Evolutionary conservation across 1,140 invertebrate species (phyloP).

Genomic region (Sarcophaga bullata): DNA sequence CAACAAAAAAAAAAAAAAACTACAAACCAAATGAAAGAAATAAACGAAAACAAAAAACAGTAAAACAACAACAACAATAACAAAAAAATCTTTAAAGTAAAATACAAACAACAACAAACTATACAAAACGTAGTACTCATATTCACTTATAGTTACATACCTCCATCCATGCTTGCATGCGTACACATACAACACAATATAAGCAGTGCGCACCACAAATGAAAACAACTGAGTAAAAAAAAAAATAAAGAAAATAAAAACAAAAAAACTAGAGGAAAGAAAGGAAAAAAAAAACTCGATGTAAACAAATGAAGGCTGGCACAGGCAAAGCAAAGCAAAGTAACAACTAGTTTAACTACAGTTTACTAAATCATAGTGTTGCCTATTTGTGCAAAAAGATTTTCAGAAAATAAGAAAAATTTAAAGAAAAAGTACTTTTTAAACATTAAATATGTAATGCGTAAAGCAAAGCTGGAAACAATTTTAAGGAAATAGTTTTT

Average conservation of each 20-base stretch:
- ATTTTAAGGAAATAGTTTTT: too few species aligned
- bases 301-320: conserved; percentile 21
- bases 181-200: too few species aligned
- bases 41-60: not conserved
- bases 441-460: too few species aligned
- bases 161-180: not conserved
- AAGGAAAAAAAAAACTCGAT: not conserved
- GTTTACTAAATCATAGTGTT: not conserved
- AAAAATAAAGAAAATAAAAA: not conserved
- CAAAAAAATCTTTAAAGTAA: not conserved
- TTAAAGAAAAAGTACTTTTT: too few species aligned
- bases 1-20: not conserved
- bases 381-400: too few species aligned
- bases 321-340: not conserved
- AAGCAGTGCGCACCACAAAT: not conserved
- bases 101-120: not conserved
- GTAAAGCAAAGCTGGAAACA: too few species aligned
- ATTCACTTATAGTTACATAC: not conserved
- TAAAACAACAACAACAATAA: not conserved
- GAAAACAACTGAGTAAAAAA: not conserved
- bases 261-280: not conserved
- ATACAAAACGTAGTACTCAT: not conserved
- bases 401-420: too few species aligned
- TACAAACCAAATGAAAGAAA: not conserved
- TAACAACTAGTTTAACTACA: conserved; percentile 2